Base-by-base conservation (phyloP, 2,113 vertebrate genomes). In the Larimichthys polyactis region DNA sequence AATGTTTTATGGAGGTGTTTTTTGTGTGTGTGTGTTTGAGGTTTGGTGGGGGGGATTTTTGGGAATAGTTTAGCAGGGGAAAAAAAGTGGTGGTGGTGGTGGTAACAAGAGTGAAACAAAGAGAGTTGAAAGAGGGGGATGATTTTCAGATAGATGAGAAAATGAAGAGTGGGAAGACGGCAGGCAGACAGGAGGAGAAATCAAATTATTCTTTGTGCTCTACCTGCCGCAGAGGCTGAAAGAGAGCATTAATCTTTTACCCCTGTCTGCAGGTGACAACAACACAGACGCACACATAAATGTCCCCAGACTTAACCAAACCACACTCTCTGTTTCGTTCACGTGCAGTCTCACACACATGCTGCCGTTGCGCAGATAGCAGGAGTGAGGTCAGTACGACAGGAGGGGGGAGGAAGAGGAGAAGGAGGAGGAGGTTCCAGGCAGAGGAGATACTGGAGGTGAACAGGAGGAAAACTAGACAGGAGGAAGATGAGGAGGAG, bases 171-270 rank as follows among this genome's bases (percentile, higher is more conserved):
- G 79, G 80, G 70, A 83, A 85, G 80, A 82, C 74, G 60, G 80
- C 70, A 78, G 71, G 79, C 79, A 92, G 88, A 90, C 87, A 63
- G 79, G 83, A 92, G 87, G 87, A 90, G 90, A 91, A 92, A 92
- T 93, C 87, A 89, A 92, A 92, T 94, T 91, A 92, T 92, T 93
- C 89, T 92, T 88, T 87, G 81, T 86, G 90, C 90, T 92, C 90
- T 83, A 85, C 85, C 92, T 94, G 92, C 90, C 91, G 92, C 76
- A 75, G 69, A 87, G 79, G 89, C 84, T 81, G 87, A 84, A 84
- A 90, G 80, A 92, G 86, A 87, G 89, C 92, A 94, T 94, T 93
- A 78, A 92, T 94, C 92, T 93, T 90, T 88, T 75, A 85, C 49
- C 84, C 54, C 71, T 51, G 82, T 83, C 78, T 86, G 89, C 87